phyloP scores from a whole-genome alignment of 1,140 invertebrate genomes.

The Hypsibius dujardini region DNA sequence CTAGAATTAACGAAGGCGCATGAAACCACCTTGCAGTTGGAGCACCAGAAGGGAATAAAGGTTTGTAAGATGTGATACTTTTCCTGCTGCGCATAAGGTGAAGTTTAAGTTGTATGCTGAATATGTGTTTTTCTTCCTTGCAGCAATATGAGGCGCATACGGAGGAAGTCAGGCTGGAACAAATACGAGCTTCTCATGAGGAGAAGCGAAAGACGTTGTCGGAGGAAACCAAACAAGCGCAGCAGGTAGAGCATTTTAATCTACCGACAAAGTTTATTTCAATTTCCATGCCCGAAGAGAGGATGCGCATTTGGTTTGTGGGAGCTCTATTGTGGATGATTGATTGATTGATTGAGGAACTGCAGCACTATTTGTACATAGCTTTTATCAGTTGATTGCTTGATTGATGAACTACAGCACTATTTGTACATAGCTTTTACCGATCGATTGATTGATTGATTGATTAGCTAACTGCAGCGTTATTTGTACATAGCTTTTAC shows the following conservation, averaged over 20 bases:
- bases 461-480: too few species aligned
- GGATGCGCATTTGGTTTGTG: too few species aligned
- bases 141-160: conserved; percentile 82
- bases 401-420: too few species aligned
- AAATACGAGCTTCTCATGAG: conserved; percentile 66
- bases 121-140: conserved; percentile 31
- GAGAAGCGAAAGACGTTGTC: conserved; percentile 74
- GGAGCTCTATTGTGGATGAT: too few species aligned
- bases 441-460: too few species aligned
- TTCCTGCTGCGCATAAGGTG: conserved; percentile 2
- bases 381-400: conserved; percentile 12
- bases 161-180: conserved; percentile 73
- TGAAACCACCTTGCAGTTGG: conserved; percentile 67
- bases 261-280: too few species aligned
- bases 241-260: too few species aligned
- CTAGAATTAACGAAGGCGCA: conserved; percentile 81
- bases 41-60: conserved; percentile 52
- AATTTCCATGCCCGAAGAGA: too few species aligned
- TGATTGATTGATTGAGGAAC: too few species aligned
- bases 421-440: too few species aligned
- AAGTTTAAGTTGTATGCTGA: conserved; percentile 18
- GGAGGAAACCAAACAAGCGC: conserved; percentile 88
- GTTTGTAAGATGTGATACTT: conserved; percentile 25
- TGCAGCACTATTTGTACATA: too few species aligned
- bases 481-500: too few species aligned